Conservation (phyloP, 2,797 vertebrate species). For the Neostethus bicornis region DNA sequence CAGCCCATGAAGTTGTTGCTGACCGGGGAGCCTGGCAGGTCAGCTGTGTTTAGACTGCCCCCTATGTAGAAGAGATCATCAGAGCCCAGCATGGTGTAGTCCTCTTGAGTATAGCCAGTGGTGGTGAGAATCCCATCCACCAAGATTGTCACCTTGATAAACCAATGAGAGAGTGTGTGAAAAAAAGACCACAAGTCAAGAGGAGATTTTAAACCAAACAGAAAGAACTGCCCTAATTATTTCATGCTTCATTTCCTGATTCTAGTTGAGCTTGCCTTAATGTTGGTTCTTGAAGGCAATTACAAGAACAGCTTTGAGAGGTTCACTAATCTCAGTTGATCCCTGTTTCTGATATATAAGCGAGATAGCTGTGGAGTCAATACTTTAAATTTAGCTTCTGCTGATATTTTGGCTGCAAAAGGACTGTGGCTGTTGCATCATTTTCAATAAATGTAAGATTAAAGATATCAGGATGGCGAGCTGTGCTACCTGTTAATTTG, state of each 20-base stretch:
- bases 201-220: constrained; percentile 40
- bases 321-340: constrained; percentile 61
- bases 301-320: constrained; percentile 61
- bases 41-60: constrained; percentile 92
- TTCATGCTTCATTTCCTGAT: constrained; percentile 61
- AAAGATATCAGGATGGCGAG: constrained; percentile 44
- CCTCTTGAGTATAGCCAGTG: constrained; percentile 96
- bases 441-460: constrained; percentile 52
- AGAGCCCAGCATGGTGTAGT: constrained; percentile 96
- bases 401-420: constrained; percentile 39
- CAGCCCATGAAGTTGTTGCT: constrained; percentile 99
- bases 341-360: constrained; percentile 58
- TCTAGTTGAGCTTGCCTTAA: constrained; percentile 52
- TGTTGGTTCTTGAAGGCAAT: constrained; percentile 60
- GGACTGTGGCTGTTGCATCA: constrained; percentile 25
- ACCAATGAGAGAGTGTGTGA: background rate
- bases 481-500: constrained; percentile 31
- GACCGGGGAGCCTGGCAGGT: constrained; percentile 92
- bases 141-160: constrained; percentile 89
- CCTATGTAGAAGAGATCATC: constrained; percentile 97
- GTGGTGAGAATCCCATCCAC: constrained; percentile 95
- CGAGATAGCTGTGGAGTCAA: constrained; percentile 42
- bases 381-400: constrained; percentile 45
- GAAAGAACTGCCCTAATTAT: constrained; percentile 61
- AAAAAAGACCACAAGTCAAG: constrained; percentile 22